Percentiles rank a stretch among this genome's conserved stretches.
Evolutionary conservation across 2,797 vertebrate species (phyloP).

Genomic region (Eulemur rubriventer): DNA sequence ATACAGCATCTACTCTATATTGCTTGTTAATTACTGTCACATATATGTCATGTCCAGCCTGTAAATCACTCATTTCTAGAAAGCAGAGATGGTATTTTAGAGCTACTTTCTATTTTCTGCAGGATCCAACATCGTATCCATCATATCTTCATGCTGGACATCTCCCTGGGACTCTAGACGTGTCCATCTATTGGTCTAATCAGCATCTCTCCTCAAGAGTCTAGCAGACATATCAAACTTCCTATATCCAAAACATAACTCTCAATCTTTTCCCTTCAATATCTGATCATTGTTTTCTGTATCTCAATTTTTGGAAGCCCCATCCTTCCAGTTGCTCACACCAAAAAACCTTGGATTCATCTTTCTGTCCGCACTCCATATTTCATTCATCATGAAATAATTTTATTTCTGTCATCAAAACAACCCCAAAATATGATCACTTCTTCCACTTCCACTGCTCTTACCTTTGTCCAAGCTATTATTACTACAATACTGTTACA

Average conservation of each 20-base stretch:
- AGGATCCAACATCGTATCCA: background rate
- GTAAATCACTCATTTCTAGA: background rate
- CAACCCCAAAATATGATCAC: background rate
- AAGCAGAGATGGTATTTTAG: background rate
- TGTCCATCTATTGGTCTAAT: background rate
- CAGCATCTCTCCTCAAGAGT: background rate
- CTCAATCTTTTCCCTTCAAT: background rate
- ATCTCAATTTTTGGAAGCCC: background rate
- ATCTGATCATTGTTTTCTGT: background rate
- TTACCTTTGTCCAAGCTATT: background rate
- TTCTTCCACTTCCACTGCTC: background rate
- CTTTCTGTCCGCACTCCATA: background rate
- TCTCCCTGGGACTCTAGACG: background rate
- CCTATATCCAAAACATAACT: background rate
- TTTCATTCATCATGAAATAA: background rate
- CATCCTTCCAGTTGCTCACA: background rate
- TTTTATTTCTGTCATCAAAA: slow-evolving; percentile 11
- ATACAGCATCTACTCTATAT: background rate
- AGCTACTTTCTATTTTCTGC: background rate
- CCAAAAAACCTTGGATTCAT: background rate
- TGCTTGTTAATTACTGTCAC: background rate
- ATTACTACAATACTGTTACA: background rate
- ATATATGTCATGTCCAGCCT: background rate
- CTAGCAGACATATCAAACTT: background rate
- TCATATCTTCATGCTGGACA: background rate